Evolutionary conservation across 2,797 vertebrate species (phyloP), one percentile per base, ranked within the genome.

Genomic region (Lutjanus campechanus): DNA sequence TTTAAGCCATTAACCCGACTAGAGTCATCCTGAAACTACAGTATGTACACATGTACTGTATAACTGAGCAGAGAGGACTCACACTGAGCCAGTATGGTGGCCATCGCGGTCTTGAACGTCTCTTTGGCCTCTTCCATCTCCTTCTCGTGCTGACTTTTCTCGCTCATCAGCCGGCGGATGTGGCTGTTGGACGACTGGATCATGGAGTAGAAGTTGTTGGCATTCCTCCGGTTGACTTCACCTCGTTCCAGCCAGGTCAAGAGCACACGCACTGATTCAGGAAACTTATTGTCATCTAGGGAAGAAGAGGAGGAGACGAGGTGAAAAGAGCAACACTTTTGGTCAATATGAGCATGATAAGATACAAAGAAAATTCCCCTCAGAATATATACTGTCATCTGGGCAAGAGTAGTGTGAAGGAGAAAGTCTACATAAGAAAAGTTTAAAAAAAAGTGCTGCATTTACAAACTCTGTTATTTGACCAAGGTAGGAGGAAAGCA

Each of bases 121-220:
- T 99, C 98, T 77, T 98, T 99, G 73, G 98, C 97, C 87, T 98
- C 97, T 25, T 99, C 98, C 97, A 99, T 97, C 90, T 98, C 97
- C 84, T 98, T 98, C 91, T 99, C 97, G 0, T 99, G 98, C 44
- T 96, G 92, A 1, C 96, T 95, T 88, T 98, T 99, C 93, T 99
- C 98, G 0, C 96, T 95, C 87, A 97, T 95, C 29, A 99, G 95
- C 25, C 97, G 93, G 73, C 97, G 97, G 83, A 98, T 92, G 79
- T 99, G 98, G 92, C 97, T 98, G 90, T 98, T 99, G 77, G 97
- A 97, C 0, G 97, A 98, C 92, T 99, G 98, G 94, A 99, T 98
- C 98, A 99, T 99, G 81, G 97, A 98, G 91, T 99, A 99, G 95
- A 99, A 99, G 95, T 96, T 98, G 94, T 98, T 99, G 92, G 98